Conservation (phyloP, 2,113 vertebrate genomes). For the Brachirus orientalis region DNA sequence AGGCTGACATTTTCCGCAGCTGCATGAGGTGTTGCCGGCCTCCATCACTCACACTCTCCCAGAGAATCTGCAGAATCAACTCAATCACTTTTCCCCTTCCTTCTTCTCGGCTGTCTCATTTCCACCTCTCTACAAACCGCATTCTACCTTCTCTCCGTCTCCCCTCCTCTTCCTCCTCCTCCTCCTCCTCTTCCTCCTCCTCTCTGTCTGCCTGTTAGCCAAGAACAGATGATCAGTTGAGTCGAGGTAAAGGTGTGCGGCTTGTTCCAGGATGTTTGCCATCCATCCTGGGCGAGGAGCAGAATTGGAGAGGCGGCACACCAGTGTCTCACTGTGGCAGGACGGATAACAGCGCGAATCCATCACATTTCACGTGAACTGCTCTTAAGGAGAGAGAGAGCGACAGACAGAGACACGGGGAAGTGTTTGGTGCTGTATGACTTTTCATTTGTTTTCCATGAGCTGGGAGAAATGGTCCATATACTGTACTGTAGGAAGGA, state of each 20-base stretch:
- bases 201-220: constrained; percentile 17
- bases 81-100: constrained; percentile 15
- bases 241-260: constrained; percentile 38
- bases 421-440: constrained; percentile 25
- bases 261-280: constrained; percentile 24
- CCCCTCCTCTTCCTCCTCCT: neutral
- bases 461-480: constrained; percentile 11
- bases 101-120: constrained; percentile 6
- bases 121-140: constrained; percentile 20
- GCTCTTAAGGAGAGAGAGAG: neutral
- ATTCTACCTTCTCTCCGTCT: constrained; percentile 22
- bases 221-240: constrained; percentile 32
- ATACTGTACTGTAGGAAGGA: too few species aligned
- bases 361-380: constrained; percentile 15
- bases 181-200: neutral
- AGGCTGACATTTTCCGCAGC: constrained; percentile 36
- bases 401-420: constrained; percentile 1
- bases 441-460: constrained; percentile 33
- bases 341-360: constrained; percentile 52
- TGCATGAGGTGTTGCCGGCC: neutral
- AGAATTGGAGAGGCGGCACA: constrained; percentile 37
- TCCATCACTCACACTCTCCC: constrained; percentile 23
- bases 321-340: constrained; percentile 38
- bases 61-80: constrained; percentile 12
- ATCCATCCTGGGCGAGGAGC: constrained; percentile 41